These are phyloP conservation scores for Drosophila eugracilis DNA, from an alignment of 1,140 invertebrate genomes.

Conservation along the genomic window DNA sequence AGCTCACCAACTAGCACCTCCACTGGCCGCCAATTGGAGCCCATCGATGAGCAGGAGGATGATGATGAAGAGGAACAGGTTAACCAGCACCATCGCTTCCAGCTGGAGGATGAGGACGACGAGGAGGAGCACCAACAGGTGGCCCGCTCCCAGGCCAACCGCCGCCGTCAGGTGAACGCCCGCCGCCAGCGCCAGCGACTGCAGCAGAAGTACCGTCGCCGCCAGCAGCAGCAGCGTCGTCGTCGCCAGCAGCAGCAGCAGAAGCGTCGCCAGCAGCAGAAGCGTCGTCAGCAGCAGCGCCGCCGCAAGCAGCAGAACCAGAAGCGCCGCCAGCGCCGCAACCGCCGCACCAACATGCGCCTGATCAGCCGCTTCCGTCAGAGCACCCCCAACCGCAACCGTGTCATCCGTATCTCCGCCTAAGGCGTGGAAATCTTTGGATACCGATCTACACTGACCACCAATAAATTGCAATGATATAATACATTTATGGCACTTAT, in stretches of 20 bases:
- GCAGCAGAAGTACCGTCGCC: conserved; percentile 40
- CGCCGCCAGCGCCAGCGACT: conserved; percentile 51
- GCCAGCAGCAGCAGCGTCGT: conserved; percentile 43
- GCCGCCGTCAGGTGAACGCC: conserved; percentile 35
- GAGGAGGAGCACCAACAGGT: conserved; percentile 7
- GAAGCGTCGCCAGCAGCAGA: conserved; percentile 53
- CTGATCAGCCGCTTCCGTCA: conserved; percentile 57
- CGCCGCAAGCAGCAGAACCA: conserved; percentile 59
- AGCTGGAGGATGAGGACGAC: conserved; percentile 14
- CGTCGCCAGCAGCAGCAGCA: conserved; percentile 47
- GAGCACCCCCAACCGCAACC: conserved; percentile 43
- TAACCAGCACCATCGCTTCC: conserved; percentile 2
- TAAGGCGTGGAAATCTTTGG: not conserved
- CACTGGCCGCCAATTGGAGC: conserved; percentile 11
- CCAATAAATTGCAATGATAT: conserved; percentile 30
- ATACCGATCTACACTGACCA: not conserved
- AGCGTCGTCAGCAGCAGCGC: conserved; percentile 60
- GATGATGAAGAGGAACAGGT: conserved; percentile 26
- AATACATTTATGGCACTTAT: too few species aligned
- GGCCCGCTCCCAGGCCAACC: conserved; percentile 23
- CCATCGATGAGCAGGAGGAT: conserved; percentile 1
- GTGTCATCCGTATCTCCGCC: conserved; percentile 44
- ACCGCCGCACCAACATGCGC: conserved; percentile 48
- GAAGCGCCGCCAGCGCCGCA: conserved; percentile 55
- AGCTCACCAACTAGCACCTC: not conserved